Evolutionary conservation across 2,888 invertebrate genomes (phyloP).

Genomic region (Orthonychiurus folsomi): DNA sequence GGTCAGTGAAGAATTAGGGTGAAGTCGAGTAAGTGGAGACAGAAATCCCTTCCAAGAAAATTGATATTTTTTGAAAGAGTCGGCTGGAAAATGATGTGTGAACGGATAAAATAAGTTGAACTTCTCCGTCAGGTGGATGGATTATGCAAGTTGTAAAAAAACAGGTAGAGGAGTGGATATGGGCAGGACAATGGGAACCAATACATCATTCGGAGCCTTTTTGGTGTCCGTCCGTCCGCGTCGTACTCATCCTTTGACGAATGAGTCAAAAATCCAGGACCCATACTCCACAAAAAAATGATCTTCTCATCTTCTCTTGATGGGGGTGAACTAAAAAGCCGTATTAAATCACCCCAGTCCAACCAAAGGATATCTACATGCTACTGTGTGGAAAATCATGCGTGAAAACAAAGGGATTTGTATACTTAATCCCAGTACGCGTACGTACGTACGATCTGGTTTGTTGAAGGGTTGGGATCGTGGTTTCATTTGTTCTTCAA

Average conservation of each 20-base stretch:
- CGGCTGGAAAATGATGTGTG: constrained; percentile 25
- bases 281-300: not conserved
- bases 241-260: too few relatives aligned
- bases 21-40: constrained; percentile 19
- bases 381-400: constrained; percentile 38
- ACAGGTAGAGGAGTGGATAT: too few relatives aligned
- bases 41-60: constrained; percentile 31
- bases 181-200: too few relatives aligned
- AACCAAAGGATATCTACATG: too few relatives aligned
- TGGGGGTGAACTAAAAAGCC: constrained; percentile 19
- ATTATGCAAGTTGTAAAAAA: too few relatives aligned
- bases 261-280: not conserved
- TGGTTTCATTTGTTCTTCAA: too few relatives aligned
- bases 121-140: too few relatives aligned
- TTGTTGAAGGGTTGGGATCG: too few relatives aligned
- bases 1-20: too few relatives aligned
- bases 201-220: not conserved
- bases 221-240: not conserved
- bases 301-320: not conserved
- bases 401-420: constrained; percentile 37
- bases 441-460: too few relatives aligned
- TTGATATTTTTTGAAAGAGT: constrained; percentile 38
- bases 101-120: constrained; percentile 20
- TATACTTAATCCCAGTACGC: too few relatives aligned
- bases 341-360: constrained; percentile 32